Conservation (phyloP, 2,113 vertebrate genomes). For the Pseudopodoces humilis region DNA sequence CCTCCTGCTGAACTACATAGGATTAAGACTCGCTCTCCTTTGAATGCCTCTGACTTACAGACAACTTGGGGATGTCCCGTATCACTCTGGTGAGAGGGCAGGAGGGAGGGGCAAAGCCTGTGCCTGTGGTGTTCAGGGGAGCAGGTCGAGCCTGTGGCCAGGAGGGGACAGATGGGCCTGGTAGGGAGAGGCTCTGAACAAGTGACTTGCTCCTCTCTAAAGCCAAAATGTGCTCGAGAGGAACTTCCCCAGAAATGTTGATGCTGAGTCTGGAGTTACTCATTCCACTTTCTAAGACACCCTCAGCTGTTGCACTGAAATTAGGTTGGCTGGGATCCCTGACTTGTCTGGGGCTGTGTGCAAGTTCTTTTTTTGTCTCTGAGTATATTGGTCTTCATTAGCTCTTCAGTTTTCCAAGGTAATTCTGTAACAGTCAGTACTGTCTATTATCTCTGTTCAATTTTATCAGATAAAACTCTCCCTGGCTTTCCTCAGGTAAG, state of each 20-base stretch:
- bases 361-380: conserved; percentile 5
- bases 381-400: neutral
- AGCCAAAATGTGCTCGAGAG: neutral
- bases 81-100: neutral
- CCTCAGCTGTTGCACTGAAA: neutral
- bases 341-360: neutral
- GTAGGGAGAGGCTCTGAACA: neutral
- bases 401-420: neutral
- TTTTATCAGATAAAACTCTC: neutral
- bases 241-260: neutral
- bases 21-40: neutral
- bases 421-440: neutral
- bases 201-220: neutral
- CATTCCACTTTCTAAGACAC: neutral
- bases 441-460: neutral
- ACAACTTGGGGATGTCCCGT: neutral
- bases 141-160: neutral
- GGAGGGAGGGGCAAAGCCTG: neutral
- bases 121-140: neutral
- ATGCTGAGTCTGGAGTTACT: neutral
- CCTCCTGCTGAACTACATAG: neutral
- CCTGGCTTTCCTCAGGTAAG: neutral
- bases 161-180: neutral
- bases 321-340: conserved; percentile 3
- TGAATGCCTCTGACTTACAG: neutral